Evolutionary conservation across 2,797 vertebrate genomes (phyloP).

Genomic region (Danio albolineatus): DNA sequence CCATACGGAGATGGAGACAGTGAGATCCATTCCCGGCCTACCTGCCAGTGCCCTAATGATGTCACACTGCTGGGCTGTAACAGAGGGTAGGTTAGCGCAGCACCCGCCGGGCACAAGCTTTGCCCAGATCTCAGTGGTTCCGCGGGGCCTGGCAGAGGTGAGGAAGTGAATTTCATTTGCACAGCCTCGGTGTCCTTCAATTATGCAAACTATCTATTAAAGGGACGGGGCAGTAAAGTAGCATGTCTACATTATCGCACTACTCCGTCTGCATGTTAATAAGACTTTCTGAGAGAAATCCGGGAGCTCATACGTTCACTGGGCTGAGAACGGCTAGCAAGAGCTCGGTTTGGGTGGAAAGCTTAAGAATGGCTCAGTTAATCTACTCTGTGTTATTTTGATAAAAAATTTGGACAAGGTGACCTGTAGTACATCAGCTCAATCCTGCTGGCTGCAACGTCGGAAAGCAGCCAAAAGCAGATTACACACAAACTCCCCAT

Average conservation of each 20-base stretch:
- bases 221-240: conserved; percentile 28
- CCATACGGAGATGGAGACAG: background rate
- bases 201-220: conserved; percentile 48
- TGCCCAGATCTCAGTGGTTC: background rate
- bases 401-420: conserved; percentile 46
- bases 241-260: conserved; percentile 30
- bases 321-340: conserved; percentile 9
- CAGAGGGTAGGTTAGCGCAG: conserved; percentile 13
- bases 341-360: conserved; percentile 14
- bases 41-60: conserved; percentile 28
- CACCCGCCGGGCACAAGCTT: background rate
- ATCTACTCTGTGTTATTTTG: conserved; percentile 19
- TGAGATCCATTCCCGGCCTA: background rate
- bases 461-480: conserved; percentile 32
- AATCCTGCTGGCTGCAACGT: conserved; percentile 7
- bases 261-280: conserved; percentile 33
- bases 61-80: background rate
- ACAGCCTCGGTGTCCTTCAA: conserved; percentile 47
- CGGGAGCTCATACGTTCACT: conserved; percentile 18
- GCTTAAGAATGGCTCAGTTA: background rate
- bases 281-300: background rate
- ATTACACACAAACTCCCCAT: conserved; percentile 19
- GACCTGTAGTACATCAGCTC: conserved; percentile 37
- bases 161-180: conserved; percentile 28
- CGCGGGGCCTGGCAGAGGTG: conserved; percentile 18